A percentile compares a stretch with the other conserved stretches of the same genome.
Evolutionary conservation across 2,888 invertebrate genomes (phyloP).

Genomic region (Aporophyla lueneburgensis): DNA sequence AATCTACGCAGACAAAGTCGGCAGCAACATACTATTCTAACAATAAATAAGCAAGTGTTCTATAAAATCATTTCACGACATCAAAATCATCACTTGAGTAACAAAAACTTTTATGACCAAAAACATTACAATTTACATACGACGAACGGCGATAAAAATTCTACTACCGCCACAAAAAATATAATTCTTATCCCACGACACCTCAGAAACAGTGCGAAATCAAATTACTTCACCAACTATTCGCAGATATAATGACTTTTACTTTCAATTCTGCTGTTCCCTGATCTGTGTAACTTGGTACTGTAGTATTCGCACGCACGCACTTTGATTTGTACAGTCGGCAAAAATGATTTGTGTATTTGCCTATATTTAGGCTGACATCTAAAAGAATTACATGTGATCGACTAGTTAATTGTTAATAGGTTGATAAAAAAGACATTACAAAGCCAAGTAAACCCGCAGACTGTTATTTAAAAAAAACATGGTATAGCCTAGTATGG

Average conservation of each 20-base stretch:
- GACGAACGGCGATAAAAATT: background rate
- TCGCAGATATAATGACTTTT: slow-evolving; percentile 32
- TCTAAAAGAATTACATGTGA: no score
- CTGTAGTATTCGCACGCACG: slow-evolving; percentile 41
- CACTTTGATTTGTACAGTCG: slow-evolving; percentile 4
- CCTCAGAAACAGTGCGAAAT: slow-evolving; percentile 30
- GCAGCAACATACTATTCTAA: background rate
- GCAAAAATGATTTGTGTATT: slow-evolving; percentile 1
- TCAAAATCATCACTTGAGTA: background rate
- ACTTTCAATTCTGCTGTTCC: slow-evolving; percentile 28
- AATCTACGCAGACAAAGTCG: no score
- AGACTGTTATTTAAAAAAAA: no score
- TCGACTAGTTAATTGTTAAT: no score
- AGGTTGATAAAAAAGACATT: no score
- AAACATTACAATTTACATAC: background rate
- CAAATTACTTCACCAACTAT: slow-evolving; percentile 30
- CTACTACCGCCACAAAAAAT: background rate
- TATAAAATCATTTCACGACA: background rate
- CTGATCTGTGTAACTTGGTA: slow-evolving; percentile 21
- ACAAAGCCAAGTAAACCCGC: no score
- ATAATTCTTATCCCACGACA: slow-evolving; percentile 24
- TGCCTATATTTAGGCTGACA: no score
- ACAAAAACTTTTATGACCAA: background rate
- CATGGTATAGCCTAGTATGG: no score
- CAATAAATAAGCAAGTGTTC: background rate